Base-by-base conservation (phyloP, 1,140 invertebrate species). In the Cyclina sinensis region DNA sequence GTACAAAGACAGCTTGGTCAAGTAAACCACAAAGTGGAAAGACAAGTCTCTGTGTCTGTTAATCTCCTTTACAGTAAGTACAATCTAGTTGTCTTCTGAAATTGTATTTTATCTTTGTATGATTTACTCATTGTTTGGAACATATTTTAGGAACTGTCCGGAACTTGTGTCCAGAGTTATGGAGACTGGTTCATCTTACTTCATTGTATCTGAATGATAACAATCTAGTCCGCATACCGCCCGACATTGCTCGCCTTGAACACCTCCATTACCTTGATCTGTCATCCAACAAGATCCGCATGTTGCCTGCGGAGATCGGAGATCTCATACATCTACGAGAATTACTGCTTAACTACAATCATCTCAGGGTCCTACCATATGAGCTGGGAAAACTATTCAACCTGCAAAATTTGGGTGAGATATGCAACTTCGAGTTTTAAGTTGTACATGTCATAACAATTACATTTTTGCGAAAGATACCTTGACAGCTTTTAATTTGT, bases 331-430 rank as follows among this genome's bases (percentile, higher is more conserved):
- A 98, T 94, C 97, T 99, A 91, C 98, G 98, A 96, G 99, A 99
- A 96, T 96, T 99, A 91, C 97, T 98, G 92, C 96, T 99, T 80
- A 98, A 98, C 95, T 97, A 99, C 96, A 99, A 99, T 96, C 97
- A 97, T 94, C 96, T 99, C 89, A 97, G 99, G 74, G 97, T 98
- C 90, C 96, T 99, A 93, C 99, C 99, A 2, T 99, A 98, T 96
- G 99, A 99, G 96, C 96, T 99, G 92, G 99, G 99, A 90, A 99
- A 99, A 96, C 97, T 99, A 89, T 99, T 99, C 96, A 98, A 99
- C 96, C 96, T 99, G 90, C 98, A 99, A 96, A 96, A 93, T 76
- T 92, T 97, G 86, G 96, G 96, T 96, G 92, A 90, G 93, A 91
- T 48, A 7, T 14, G 43, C 4, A 43, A n/a, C n/a, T n/a, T n/a